Percentiles rank a stretch among this genome's conserved stretches.
phyloP scores from a whole-genome alignment of 1,140 invertebrate species.

The Mercenaria mercenaria region DNA sequence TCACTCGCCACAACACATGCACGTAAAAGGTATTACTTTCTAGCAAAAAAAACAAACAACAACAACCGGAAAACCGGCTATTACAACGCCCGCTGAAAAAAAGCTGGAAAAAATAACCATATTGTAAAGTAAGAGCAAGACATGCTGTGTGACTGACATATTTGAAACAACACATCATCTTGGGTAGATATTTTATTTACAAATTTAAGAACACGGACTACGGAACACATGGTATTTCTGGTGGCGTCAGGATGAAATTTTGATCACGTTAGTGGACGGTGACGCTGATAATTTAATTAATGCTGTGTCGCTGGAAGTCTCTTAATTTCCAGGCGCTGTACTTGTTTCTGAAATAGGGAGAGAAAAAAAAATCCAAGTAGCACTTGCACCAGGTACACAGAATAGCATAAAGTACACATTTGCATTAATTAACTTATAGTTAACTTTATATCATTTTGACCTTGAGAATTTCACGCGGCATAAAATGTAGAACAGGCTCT shows the following conservation, averaged over 20 bases:
- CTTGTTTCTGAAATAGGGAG: neutral
- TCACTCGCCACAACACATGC: no score
- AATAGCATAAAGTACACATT: neutral
- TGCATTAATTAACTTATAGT: neutral
- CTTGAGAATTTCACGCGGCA: neutral
- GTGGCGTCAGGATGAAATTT: neutral
- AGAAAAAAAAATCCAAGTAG: neutral
- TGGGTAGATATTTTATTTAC: conserved; percentile 9
- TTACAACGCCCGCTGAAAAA: no score
- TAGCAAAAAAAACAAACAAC: no score
- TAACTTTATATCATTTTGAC: neutral
- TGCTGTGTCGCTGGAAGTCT: neutral
- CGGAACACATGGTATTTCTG: neutral
- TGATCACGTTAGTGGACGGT: neutral
- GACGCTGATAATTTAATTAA: neutral
- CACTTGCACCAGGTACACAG: neutral
- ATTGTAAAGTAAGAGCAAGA: no score
- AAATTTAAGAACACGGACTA: neutral
- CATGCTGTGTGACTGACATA: no score
- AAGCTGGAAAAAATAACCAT: no score
- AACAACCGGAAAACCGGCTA: no score
- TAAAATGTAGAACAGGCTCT: no score
- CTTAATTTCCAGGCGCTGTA: neutral
- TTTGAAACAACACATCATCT: no score
- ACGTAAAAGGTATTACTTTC: no score